A percentile compares a stretch with the other conserved stretches of the same genome.
Evolutionary conservation across 92 coral and sea anemone genomes (phyloP).

Genomic region (Umimayanthus kanabou): DNA sequence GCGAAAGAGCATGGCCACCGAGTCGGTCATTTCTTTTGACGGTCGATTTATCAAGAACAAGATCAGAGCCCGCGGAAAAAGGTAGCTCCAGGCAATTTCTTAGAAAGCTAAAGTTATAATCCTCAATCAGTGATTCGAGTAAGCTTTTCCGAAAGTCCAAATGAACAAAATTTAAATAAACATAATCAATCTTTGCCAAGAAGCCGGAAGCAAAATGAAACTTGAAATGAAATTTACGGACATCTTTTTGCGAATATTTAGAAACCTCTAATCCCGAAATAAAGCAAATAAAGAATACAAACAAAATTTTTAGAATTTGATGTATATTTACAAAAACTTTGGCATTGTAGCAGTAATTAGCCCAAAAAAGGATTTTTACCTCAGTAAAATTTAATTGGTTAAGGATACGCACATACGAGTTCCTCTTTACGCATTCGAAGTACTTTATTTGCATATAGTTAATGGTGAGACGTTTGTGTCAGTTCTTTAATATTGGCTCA

Average conservation of each 20-base stretch:
- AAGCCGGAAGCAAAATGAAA: slow-evolving; percentile 34
- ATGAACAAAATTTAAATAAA: slow-evolving; percentile 32
- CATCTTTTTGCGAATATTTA: slow-evolving; percentile 8
- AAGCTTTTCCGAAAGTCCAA: slow-evolving; percentile 22
- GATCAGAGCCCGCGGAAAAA: neutral
- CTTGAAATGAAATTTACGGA: neutral
- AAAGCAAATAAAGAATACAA: neutral
- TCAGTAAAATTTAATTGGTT: no score
- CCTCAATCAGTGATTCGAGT: slow-evolving; percentile 20
- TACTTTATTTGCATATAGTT: no score
- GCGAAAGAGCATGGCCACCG: neutral
- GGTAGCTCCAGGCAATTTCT: slow-evolving; percentile 29
- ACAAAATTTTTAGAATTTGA: neutral
- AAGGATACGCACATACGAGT: neutral
- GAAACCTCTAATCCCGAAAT: neutral
- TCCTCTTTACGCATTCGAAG: neutral
- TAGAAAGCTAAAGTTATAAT: slow-evolving; percentile 29
- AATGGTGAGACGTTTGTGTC: neutral
- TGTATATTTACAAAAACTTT: neutral
- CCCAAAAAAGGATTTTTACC: neutral
- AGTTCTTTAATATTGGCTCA: neutral
- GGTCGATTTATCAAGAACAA: slow-evolving; percentile 9
- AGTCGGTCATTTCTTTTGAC: neutral
- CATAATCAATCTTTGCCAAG: slow-evolving; percentile 3
- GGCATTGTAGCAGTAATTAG: neutral